phyloP scores from a whole-genome alignment of 2,113 vertebrate species.

The Rostratula benghalensis region DNA sequence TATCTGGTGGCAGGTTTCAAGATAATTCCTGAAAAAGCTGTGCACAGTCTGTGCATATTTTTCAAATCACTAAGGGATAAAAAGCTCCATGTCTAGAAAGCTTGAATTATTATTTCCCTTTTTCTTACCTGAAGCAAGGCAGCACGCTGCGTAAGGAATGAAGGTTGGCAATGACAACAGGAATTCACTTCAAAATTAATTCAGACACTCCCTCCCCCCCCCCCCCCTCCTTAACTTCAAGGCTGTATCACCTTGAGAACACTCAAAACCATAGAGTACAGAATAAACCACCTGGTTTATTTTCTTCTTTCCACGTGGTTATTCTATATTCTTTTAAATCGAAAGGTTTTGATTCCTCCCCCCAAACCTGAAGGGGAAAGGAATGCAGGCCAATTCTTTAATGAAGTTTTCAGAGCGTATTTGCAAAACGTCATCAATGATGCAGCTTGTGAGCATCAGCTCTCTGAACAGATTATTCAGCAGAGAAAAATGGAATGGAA shows the following conservation, averaged over 20 bases:
- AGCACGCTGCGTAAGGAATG: neutral
- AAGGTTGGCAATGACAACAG: neutral
- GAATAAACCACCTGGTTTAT: accelerated
- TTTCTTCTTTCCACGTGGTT: neutral
- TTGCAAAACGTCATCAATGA: neutral
- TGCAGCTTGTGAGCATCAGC: neutral
- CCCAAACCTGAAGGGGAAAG: neutral
- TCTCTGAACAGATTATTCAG: neutral
- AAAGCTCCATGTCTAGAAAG: neutral
- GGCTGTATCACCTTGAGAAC: neutral
- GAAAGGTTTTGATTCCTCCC: neutral
- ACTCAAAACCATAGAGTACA: neutral
- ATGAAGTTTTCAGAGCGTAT: neutral
- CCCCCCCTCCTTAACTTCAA: neutral
- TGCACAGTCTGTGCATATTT: neutral
- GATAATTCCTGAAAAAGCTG: neutral
- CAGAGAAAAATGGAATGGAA: neutral
- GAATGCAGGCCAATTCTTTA: neutral
- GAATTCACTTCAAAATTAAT: neutral
- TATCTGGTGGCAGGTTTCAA: neutral
- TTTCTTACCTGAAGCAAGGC: neutral
- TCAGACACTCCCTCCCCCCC: accelerated
- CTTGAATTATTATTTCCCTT: neutral
- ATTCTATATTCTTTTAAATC: neutral
- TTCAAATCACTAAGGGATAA: neutral